phyloP scores from a whole-genome alignment of 2,797 vertebrate species.

The Enteromius afrohamiltoni region DNA sequence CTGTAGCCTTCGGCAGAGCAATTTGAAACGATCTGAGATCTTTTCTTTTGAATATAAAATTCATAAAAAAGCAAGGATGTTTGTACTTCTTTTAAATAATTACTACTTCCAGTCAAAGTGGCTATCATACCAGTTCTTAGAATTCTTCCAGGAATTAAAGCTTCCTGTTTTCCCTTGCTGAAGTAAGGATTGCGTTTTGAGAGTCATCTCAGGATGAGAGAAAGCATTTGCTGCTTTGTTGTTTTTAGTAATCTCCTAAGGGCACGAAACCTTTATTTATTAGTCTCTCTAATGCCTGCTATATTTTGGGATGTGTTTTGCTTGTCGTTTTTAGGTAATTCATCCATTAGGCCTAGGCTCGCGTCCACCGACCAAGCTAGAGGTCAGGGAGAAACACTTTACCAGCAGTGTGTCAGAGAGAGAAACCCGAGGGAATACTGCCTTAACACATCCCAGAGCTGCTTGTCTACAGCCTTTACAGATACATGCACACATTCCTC shows the following conservation, averaged over 20 bases:
- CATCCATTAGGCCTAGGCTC: constrained; percentile 4
- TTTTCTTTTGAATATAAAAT: background rate
- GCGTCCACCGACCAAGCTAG: constrained; percentile 11
- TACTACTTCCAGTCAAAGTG: background rate
- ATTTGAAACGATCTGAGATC: background rate
- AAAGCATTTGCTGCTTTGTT: constrained; percentile 23
- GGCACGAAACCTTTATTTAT: constrained; percentile 30
- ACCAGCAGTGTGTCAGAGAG: constrained; percentile 37
- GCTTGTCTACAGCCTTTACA: constrained; percentile 35
- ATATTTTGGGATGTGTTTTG: constrained; percentile 30
- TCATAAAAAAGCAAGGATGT: background rate
- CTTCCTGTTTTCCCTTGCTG: background rate
- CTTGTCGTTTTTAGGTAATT: constrained; percentile 37
- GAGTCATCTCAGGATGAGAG: constrained; percentile 11
- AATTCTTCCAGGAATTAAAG: background rate
- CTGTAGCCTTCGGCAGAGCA: background rate
- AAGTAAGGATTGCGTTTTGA: constrained; percentile 16
- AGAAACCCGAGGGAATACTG: constrained; percentile 18
- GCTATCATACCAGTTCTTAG: background rate
- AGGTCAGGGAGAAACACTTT: constrained; percentile 33
- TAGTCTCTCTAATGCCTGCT: constrained; percentile 32
- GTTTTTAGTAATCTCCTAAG: constrained; percentile 20
- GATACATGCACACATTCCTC: constrained; percentile 32
- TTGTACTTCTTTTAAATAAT: background rate
- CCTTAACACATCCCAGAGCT: constrained; percentile 47